Conservation (phyloP, 2,797 vertebrate genomes). For the Perodicticus potto region DNA sequence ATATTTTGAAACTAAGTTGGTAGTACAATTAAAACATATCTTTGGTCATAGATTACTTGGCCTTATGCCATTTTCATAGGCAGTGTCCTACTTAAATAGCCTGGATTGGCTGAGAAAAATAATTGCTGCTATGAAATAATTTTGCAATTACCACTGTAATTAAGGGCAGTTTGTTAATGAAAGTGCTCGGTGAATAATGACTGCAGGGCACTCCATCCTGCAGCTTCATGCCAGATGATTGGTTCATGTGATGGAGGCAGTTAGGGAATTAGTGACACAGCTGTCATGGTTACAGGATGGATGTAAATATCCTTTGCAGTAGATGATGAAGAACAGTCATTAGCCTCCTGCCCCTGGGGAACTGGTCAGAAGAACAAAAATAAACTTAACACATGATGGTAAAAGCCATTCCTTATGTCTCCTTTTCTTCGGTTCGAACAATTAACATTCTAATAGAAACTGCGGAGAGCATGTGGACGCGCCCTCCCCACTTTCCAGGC, state of each 20-base stretch:
- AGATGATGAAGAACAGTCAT: slow-evolving; percentile 87
- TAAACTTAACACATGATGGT: slow-evolving; percentile 80
- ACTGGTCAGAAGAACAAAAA: slow-evolving; percentile 85
- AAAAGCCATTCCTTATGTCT: slow-evolving; percentile 70
- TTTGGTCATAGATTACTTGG: slow-evolving; percentile 81
- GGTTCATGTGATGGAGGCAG: slow-evolving; percentile 77
- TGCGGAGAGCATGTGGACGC: neutral
- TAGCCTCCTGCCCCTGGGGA: slow-evolving; percentile 86
- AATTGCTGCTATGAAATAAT: slow-evolving; percentile 90
- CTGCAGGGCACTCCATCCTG: slow-evolving; percentile 86
- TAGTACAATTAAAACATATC: slow-evolving; percentile 39
- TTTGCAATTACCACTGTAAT: slow-evolving; percentile 90
- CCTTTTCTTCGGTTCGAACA: slow-evolving; percentile 76
- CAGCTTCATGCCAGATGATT: slow-evolving; percentile 75
- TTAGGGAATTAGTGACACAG: slow-evolving; percentile 85
- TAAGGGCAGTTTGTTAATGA: slow-evolving; percentile 92
- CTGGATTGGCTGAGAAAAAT: slow-evolving; percentile 87
- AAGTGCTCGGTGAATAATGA: slow-evolving; percentile 87
- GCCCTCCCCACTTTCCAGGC: slow-evolving; percentile 31
- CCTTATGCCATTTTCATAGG: slow-evolving; percentile 76
- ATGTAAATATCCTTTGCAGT: slow-evolving; percentile 75
- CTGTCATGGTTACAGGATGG: slow-evolving; percentile 85
- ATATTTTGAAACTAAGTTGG: slow-evolving; percentile 59
- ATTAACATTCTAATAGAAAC: slow-evolving; percentile 70
- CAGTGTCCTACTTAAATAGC: slow-evolving; percentile 85